Evolutionary conservation across 1,140 invertebrate genomes (phyloP).

Genomic region (Calosoma granatense): DNA sequence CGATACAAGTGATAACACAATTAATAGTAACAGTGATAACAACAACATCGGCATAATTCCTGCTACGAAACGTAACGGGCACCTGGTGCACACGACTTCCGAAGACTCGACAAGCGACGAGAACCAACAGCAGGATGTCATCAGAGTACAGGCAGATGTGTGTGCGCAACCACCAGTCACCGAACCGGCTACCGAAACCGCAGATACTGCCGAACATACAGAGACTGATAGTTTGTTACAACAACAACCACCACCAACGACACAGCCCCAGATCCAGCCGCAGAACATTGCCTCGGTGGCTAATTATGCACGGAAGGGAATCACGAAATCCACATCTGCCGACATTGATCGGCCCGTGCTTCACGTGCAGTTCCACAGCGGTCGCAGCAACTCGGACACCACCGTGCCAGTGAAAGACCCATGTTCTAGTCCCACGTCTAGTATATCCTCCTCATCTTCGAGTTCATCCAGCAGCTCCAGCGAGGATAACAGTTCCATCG

Average conservation of each 20-base stretch:
- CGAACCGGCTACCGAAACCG: too few relatives aligned
- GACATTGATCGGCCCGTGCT: constrained; percentile 37
- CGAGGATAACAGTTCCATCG: constrained; percentile 49
- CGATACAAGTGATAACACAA: background rate
- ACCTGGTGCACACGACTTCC: background rate
- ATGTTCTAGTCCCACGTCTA: constrained; percentile 31
- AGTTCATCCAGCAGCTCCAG: constrained; percentile 35
- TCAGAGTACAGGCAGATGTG: background rate
- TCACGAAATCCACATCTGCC: constrained; percentile 16
- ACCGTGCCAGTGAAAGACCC: constrained; percentile 31
- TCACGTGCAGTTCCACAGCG: constrained; percentile 49
- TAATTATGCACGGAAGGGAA: constrained; percentile 10
- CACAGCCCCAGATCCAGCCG: background rate
- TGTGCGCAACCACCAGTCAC: too few relatives aligned
- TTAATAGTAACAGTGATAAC: too few relatives aligned
- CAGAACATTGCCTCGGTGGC: background rate
- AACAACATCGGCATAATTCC: too few relatives aligned
- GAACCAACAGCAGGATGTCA: background rate
- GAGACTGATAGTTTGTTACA: background rate
- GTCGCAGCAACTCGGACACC: constrained; percentile 29
- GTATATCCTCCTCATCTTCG: constrained; percentile 33
- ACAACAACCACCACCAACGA: background rate
- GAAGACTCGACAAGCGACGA: background rate
- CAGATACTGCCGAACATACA: too few relatives aligned
- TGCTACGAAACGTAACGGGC: too few relatives aligned